A percentile compares a stretch with the other conserved stretches of the same genome.
These are phyloP conservation scores for Watsonalla cultraria DNA, from an alignment of 2,888 invertebrate species.

Conservation along the genomic window DNA sequence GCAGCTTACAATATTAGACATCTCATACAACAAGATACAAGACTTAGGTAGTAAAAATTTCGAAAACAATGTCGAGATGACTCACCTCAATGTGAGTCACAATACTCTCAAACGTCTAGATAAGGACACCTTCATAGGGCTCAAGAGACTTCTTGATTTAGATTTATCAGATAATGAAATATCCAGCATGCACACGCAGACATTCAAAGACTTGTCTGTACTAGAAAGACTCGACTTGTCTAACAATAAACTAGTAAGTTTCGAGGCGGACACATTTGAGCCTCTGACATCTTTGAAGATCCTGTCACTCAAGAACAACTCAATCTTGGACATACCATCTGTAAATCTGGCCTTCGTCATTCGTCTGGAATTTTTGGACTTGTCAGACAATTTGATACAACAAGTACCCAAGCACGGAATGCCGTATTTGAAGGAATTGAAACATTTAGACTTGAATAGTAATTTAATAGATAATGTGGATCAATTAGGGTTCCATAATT, in stretches of 20 bases:
- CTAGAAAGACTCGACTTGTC: constrained; percentile 87
- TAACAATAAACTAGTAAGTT: constrained; percentile 85
- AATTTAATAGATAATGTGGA: constrained; percentile 87
- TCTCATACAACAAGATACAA: constrained; percentile 89
- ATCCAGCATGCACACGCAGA: constrained; percentile 83
- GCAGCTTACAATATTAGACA: constrained; percentile 87
- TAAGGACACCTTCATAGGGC: constrained; percentile 87
- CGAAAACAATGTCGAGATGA: constrained; percentile 85
- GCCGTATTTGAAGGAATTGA: constrained; percentile 84
- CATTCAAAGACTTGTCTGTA: constrained; percentile 87
- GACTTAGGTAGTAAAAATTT: constrained; percentile 90
- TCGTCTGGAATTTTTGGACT: constrained; percentile 84
- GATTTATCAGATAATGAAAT: constrained; percentile 89
- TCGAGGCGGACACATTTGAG: constrained; percentile 85
- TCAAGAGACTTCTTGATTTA: constrained; percentile 82
- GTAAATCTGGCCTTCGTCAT: constrained; percentile 82
- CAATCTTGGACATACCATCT: constrained; percentile 86
- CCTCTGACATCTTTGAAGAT: constrained; percentile 83
- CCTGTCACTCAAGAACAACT: constrained; percentile 87
- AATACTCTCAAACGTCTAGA: constrained; percentile 85
- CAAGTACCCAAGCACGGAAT: constrained; percentile 85
- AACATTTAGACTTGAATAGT: constrained; percentile 83
- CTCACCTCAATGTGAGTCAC: constrained; percentile 86
- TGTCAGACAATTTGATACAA: constrained; percentile 89
- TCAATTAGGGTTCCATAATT: constrained; percentile 85